These are phyloP conservation scores for Aplysina aerophoba DNA, from an alignment of 37 sponge, comb jelly and placozoan genomes.

Conservation along the genomic window DNA sequence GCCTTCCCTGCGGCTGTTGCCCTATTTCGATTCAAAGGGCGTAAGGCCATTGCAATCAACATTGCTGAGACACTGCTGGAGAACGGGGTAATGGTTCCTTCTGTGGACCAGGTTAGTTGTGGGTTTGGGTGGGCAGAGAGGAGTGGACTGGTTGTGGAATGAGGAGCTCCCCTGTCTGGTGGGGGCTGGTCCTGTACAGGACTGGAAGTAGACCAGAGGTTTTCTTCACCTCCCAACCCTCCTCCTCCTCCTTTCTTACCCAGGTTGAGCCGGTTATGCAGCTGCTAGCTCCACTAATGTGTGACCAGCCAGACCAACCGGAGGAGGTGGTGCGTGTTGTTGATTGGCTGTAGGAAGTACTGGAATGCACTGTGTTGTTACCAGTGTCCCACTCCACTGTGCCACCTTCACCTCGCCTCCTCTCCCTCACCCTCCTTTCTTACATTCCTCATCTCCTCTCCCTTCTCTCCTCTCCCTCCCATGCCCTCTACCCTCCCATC, in stretches of 20 bases:
- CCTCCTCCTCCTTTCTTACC: neutral
- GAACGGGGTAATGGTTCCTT: conserved; percentile 58
- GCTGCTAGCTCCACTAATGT: conserved; percentile 79
- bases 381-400: neutral
- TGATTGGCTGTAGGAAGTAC: too few species aligned
- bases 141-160: neutral
- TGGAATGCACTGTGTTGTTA: neutral
- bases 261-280: conserved; percentile 80
- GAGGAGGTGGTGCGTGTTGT: conserved; percentile 45
- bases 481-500: too few species aligned
- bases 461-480: too few species aligned
- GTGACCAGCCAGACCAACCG: conserved; percentile 86
- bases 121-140: neutral
- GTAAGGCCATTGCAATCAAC: conserved; percentile 78
- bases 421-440: too few species aligned
- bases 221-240: neutral
- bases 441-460: too few species aligned
- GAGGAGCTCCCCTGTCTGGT: neutral
- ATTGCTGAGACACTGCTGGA: conserved; percentile 79
- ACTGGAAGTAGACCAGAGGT: conserved; percentile 9
- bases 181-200: neutral
- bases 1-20: conserved; percentile 61
- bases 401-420: neutral
- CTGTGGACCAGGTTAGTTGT: conserved; percentile 77
- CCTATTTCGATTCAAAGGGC: conserved; percentile 65